A percentile compares a stretch with the other conserved stretches of the same genome.
Conservation (phyloP, 37 sponge, comb jelly and placozoan species). For the Cliona cf. orientalis region DNA sequence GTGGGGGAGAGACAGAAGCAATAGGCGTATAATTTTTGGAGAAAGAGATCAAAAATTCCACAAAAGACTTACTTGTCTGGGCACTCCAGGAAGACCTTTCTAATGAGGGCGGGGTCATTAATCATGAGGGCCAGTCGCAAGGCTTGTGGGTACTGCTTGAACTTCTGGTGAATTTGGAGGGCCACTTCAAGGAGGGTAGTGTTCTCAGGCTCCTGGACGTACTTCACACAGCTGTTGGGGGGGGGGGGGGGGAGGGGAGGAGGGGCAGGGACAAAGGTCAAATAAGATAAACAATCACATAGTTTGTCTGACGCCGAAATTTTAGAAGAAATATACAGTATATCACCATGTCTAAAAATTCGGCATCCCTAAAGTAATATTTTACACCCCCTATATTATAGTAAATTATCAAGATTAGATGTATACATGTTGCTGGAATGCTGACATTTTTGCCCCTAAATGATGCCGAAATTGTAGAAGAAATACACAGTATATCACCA, state of each 20-base stretch:
- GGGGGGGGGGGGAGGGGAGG: not conserved
- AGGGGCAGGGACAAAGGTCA: no score
- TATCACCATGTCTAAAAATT: no score
- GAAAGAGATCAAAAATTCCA: not conserved
- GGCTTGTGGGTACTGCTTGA: constrained; percentile 81
- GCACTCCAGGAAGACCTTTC: constrained; percentile 77
- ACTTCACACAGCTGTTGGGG: constrained; percentile 87
- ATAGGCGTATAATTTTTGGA: not conserved
- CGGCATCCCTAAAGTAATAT: no score
- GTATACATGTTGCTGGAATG: no score
- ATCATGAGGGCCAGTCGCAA: constrained; percentile 90
- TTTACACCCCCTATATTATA: no score
- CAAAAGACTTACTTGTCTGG: constrained; percentile 54
- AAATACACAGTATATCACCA: no score
- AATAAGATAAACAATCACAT: no score
- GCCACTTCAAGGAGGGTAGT: constrained; percentile 78
- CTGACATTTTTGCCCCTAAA: no score
- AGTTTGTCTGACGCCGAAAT: no score
- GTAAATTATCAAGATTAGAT: no score
- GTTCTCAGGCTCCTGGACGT: constrained; percentile 97
- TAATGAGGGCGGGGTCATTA: constrained; percentile 78
- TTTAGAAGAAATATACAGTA: no score
- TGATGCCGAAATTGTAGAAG: no score
- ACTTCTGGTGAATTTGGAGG: constrained; percentile 79
- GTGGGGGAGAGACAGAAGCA: not conserved